Base-by-base conservation (phyloP, 2,797 vertebrate genomes). In the Petrocephalus schoutedeni region DNA sequence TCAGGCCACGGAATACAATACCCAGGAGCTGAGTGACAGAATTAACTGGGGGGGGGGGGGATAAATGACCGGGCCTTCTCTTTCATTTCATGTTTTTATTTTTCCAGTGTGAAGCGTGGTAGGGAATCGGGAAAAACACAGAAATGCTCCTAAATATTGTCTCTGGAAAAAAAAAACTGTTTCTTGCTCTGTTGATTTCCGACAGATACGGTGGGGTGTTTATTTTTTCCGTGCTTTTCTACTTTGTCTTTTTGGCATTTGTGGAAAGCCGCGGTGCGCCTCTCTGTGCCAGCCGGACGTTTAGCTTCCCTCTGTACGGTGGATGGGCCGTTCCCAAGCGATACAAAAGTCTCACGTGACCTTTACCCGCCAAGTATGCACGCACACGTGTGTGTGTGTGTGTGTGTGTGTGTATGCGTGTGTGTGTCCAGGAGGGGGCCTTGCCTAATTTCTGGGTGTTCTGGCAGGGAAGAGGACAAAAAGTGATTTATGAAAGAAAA, bases 1-100 rank as follows among this genome's bases (percentile, higher is more conserved):
- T 85, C 91, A 89, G 89, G 91, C 91, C 90, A 89, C 88, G 45
- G 89, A 93, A 77, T 23, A 59, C 86, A 90, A 90, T 90, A 92
- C 91, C 92, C 90, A 85, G 77, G 36, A 91, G 90, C 88, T 88
- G 59, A 92, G 91, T 89, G 90, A 92, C 93, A 92, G 85, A 86
- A 89, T 87, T 89, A 89, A 88, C 88, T 64, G 28, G 89, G 86
- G 21, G 61, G 56, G 61, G 56, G n/a, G 89, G 45, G 64, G n/a
- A 87, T 28, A 82, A n/a, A 51, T n/a, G 10, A 51, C 45, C 1
- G 16, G 41, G 45, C 23, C 5, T 91, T 92, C 88, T 88, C 61
- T 89, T 91, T 87, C 36, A 71, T 90, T 91, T 80, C 32, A 83
- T 74, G 59, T 83, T 51, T 85, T 56, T 89, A 32, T 64, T 64